Conservation (phyloP, 2,113 vertebrate genomes). For the Phoenicopterus ruber region DNA sequence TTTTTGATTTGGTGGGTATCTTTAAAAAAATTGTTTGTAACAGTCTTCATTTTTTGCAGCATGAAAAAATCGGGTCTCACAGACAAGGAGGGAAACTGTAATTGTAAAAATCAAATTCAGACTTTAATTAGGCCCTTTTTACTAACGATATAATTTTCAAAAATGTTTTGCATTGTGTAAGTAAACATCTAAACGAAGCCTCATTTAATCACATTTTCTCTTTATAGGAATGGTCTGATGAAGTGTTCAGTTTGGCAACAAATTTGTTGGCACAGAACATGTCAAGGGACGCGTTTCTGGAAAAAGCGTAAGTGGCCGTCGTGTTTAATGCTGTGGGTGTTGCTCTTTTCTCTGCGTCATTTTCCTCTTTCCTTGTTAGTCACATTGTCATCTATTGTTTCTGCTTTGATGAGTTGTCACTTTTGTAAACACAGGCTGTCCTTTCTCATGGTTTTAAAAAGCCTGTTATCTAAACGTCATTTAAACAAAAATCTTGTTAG, state of each 20-base stretch:
- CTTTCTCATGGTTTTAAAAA: slow-evolving; percentile 22
- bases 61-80: neutral
- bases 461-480: neutral
- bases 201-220: slow-evolving; percentile 47
- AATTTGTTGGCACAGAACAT: slow-evolving; percentile 96
- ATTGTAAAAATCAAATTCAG: neutral
- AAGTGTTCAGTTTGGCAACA: slow-evolving; percentile 93
- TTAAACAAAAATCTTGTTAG: neutral
- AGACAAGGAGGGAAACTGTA: neutral
- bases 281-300: slow-evolving; percentile 92
- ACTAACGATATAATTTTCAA: neutral
- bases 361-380: slow-evolving; percentile 64
- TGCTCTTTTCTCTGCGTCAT: slow-evolving; percentile 59
- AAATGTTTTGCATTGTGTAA: slow-evolving; percentile 11
- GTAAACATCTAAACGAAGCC: neutral
- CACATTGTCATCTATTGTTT: slow-evolving; percentile 64
- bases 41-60: neutral
- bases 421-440: slow-evolving; percentile 65
- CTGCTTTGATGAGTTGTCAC: slow-evolving; percentile 39
- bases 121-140: slow-evolving; percentile 7
- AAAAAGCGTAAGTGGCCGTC: slow-evolving; percentile 88
- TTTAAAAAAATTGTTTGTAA: neutral
- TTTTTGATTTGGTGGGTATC: neutral
- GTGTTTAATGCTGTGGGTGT: slow-evolving; percentile 27
- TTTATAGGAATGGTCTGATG: slow-evolving; percentile 92